These are phyloP conservation scores for Brachypodius melanocephalos DNA, from an alignment of 2,113 vertebrate species.

Conservation along the genomic window DNA sequence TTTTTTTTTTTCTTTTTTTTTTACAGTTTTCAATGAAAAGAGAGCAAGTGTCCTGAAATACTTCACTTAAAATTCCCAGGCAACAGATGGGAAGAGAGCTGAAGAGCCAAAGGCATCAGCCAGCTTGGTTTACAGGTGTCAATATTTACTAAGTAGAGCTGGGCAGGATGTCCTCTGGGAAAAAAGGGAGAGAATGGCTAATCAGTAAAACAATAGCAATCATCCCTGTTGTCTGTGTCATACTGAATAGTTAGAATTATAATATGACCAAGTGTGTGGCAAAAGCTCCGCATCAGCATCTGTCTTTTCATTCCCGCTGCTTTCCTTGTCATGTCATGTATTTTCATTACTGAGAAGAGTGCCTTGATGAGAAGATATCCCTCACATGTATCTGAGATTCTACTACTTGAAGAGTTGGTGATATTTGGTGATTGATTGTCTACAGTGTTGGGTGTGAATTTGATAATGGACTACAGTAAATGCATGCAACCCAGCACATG, in stretches of 20 bases:
- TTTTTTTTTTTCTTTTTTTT: constrained; percentile 33
- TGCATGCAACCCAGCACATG: background rate
- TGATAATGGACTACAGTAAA: constrained; percentile 21
- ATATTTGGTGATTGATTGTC: constrained; percentile 36
- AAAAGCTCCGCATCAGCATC: constrained; percentile 62
- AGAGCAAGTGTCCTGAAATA: constrained; percentile 76
- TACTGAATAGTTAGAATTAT: constrained; percentile 72
- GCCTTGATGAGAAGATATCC: constrained; percentile 45
- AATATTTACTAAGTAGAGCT: constrained; percentile 84
- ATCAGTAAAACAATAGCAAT: constrained; percentile 83
- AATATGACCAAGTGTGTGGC: constrained; percentile 45
- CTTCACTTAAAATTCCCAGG: constrained; percentile 80
- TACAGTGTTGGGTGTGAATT: constrained; percentile 26
- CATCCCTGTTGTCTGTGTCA: constrained; percentile 66
- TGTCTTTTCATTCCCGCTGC: constrained; percentile 55
- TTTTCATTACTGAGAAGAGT: constrained; percentile 53
- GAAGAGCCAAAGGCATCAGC: constrained; percentile 73
- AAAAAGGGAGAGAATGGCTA: constrained; percentile 70
- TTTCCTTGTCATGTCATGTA: constrained; percentile 5
- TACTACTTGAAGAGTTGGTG: constrained; percentile 25
- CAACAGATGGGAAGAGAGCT: constrained; percentile 86
- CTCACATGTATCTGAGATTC: background rate
- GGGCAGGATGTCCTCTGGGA: constrained; percentile 71
- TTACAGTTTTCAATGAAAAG: constrained; percentile 78
- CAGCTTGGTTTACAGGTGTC: constrained; percentile 86